Evolutionary conservation across 2,888 invertebrate species (phyloP), one percentile per base, ranked within the genome.

Genomic region (Mesorhabditis belari): DNA sequence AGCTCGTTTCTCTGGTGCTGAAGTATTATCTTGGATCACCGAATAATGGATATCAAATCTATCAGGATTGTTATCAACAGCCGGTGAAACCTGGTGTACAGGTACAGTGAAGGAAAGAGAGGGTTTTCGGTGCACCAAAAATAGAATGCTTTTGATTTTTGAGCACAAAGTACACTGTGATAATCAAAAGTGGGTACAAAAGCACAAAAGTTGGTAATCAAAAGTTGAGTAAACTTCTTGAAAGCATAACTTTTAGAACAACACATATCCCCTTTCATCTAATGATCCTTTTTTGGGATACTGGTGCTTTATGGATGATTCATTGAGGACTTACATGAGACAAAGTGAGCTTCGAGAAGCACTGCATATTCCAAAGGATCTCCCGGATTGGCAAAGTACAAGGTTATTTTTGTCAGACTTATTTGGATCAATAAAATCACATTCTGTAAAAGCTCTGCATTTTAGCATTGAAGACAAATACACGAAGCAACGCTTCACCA

Each of bases 251-350:
- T n/a, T n/a, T n/a, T n/a, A n/a, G 70, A 70, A 69, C 66, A 17
- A 69, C 65, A 6, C 67, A 70, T 49, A 76, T 75, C 57, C 68
- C 66, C 50, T 35, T 17, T 64, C 69, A 4, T 75, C 76, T 3
- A 58, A 70, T 25, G 76, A 76, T 54, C 56, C 60, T 0, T 63
- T 69, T 27, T 52, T 65, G 49, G 27, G 51, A 4, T 74, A 66
- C 60, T 64, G 69, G 49, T 74, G 74, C 57, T 74, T 68, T 52
- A 61, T 57, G 50, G 69, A 66, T 49, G 66, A 67, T 44, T 60
- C 64, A 6, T 63, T 66, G 4, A 62, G 59, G 6, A 49, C 21
- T 19, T 76, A 71, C 49, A 65, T 76, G 23, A 62, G 60, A 21
- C 55, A 60, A 0, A 25, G 28, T 3, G 69, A 67, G 52, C 71